Percentiles rank a stretch among this genome's conserved stretches.
phyloP scores from a whole-genome alignment of 2,888 invertebrate genomes.

The Caenorhabditis wallacei region DNA sequence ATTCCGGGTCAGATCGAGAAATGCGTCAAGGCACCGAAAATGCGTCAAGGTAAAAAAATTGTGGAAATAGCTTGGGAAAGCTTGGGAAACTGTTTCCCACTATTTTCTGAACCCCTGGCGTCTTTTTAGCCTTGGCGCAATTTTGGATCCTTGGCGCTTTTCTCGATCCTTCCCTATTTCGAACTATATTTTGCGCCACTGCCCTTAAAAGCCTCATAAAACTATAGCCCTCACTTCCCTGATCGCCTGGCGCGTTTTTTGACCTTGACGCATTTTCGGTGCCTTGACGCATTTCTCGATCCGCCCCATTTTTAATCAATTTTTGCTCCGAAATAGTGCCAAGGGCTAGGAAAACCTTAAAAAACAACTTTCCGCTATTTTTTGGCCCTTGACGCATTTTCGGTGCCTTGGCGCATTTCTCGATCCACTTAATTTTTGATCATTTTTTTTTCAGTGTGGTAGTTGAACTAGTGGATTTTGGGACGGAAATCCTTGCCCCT shows the following conservation, averaged over 20 bases:
- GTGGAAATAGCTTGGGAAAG: neutral
- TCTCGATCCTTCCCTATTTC: no score
- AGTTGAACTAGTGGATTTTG: conserved; percentile 62
- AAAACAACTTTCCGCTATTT: no score
- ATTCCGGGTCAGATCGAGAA: no score
- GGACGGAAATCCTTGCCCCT: conserved; percentile 46
- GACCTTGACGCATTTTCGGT: conserved; percentile 11
- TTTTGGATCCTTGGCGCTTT: no score
- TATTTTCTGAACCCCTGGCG: no score
- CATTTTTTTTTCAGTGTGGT: conserved; percentile 38
- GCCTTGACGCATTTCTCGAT: conserved; percentile 5
- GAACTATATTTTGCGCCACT: no score
- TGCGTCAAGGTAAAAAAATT: neutral
- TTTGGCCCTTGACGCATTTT: conserved; percentile 1
- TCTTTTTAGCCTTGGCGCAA: conserved; percentile 3
- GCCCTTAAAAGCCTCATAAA: no score
- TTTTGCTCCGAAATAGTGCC: no score
- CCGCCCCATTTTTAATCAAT: neutral
- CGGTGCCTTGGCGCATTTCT: conserved; percentile 5
- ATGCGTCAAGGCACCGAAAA: neutral
- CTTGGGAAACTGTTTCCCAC: no score
- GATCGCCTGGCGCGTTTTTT: no score
- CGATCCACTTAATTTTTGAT: neutral
- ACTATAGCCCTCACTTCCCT: no score
- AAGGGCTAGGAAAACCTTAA: no score